Evolutionary conservation across 2,797 vertebrate species (phyloP).

Genomic region (Acestrorhynchus altus): DNA sequence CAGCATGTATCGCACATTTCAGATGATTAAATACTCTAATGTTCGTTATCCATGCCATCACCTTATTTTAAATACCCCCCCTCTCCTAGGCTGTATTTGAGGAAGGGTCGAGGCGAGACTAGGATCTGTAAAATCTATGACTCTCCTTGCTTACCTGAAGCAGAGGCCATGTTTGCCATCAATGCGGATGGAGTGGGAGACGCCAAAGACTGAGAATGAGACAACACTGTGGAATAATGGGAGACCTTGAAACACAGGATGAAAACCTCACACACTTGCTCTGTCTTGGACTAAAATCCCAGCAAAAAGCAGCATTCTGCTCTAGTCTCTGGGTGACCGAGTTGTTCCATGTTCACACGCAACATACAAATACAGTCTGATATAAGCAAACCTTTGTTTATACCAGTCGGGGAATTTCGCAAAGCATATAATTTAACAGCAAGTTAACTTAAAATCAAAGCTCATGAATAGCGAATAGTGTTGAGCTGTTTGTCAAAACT

Average conservation of each 20-base stretch:
- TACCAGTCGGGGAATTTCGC: too few relatives aligned
- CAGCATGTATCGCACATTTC: too few relatives aligned
- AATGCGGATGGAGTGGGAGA: constrained; percentile 95
- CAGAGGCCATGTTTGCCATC: constrained; percentile 97
- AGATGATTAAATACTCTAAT: too few relatives aligned
- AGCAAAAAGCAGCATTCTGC: not conserved
- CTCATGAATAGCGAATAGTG: too few relatives aligned
- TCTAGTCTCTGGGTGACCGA: not conserved
- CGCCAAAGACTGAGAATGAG: constrained; percentile 94
- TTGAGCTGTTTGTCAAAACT: not conserved
- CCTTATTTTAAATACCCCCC: not conserved
- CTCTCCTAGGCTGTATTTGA: constrained; percentile 85
- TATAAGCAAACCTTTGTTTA: not conserved
- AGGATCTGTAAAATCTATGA: constrained; percentile 98
- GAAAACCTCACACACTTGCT: too few relatives aligned
- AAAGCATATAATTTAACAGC: too few relatives aligned
- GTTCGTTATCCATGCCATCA: too few relatives aligned
- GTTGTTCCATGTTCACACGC: too few relatives aligned
- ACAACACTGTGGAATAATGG: not conserved
- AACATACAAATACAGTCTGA: not conserved
- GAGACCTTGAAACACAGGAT: not conserved
- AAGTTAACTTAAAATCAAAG: too few relatives aligned
- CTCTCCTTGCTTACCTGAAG: constrained; percentile 94
- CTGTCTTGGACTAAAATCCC: not conserved
- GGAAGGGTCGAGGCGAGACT: constrained; percentile 94